phyloP scores from a whole-genome alignment of 1,140 invertebrate species.

The roundworm (Caenorhabditis elegans) region WBcel235 BX284602.5:8161001-8161500 shows the following conservation, averaged over 20 bases:
- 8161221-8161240: not conserved
- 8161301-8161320: not conserved
- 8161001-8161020: not conserved
- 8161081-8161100: not conserved
- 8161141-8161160: not conserved
- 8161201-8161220: not conserved
- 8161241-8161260: not conserved
- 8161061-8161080: not conserved
- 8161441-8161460: not conserved
- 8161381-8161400: not conserved
- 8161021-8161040: not conserved
- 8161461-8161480: not conserved
- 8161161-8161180: not conserved
- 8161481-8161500: not conserved
- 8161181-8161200: not conserved
- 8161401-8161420: not conserved
- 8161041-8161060: not conserved
- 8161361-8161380: no score
- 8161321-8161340: not conserved
- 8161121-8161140: not conserved
- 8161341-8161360: no score
- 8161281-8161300: not conserved
- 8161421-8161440: slow-evolving; percentile 1
- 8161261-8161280: not conserved
- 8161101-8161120: not conserved